Evolutionary conservation across 2,888 invertebrate species (phyloP), one percentile per base, ranked within the genome.

Genomic region (Apotomis capreana): DNA sequence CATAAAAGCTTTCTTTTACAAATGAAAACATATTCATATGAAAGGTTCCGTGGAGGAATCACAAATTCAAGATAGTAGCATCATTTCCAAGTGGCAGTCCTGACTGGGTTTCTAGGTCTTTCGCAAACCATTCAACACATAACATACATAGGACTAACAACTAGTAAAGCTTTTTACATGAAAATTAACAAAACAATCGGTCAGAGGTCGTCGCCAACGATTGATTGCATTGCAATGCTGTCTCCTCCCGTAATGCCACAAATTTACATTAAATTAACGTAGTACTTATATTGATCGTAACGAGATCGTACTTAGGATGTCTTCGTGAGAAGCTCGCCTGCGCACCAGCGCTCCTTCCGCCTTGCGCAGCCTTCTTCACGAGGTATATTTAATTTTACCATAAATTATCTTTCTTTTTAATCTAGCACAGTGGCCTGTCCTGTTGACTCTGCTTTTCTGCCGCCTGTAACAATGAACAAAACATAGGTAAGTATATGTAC

Each of bases 381-480:
- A 90, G 89, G 90, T 89, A 87, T 85, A 78, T 77, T 81, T 90
- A 84, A 86, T 81, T 88, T 90, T 81, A 89, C 88, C 90, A 90
- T 89, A 88, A 89, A 86, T 88, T 86, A 86, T 71, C 26, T 83
- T 89, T 91, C 88, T 84, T 84, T 81, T 86, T 85, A 87, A 80
- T 70, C 83, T 89, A 92, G 82, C 92, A 92, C 78, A 80, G 86
- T 82, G 94, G 91, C 89, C 95, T 94, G 85, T 95, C 95, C 71
- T 94, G 93, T 76, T 94, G 94, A 80, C 94, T 94, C 82, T 95
- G 92, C 86, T 95, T 95, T 84, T 95, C 95, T 80, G 94, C 93
- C 78, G 94, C 94, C 95, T 95, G 95, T 83, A 95, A 95, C 92
- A 94, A 94, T 51, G 81, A 76, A 78, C 81, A 84, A 85, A 81